These are phyloP conservation scores for Chelonus insularis DNA, from an alignment of 1,140 invertebrate genomes.

Conservation along the genomic window DNA sequence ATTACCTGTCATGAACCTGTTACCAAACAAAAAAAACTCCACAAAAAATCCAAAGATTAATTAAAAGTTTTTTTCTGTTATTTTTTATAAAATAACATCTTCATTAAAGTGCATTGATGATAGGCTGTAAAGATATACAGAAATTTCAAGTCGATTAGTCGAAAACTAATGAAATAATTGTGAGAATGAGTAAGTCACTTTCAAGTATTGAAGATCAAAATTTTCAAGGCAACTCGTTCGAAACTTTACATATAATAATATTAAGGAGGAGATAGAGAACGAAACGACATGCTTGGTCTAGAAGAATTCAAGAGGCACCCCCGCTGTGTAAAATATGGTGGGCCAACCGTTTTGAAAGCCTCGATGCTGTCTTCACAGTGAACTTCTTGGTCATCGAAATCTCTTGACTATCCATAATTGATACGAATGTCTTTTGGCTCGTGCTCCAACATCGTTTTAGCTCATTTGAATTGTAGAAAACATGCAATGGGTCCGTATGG, in stretches of 20 bases:
- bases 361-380: constrained; percentile 42
- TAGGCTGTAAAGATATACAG: no score
- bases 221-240: neutral
- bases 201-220: no score
- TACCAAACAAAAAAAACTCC: no score
- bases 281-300: constrained; percentile 33
- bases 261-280: constrained; percentile 25
- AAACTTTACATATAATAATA: no score
- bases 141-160: no score
- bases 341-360: constrained; percentile 45
- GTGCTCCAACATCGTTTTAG: constrained; percentile 44
- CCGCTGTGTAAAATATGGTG: constrained; percentile 53
- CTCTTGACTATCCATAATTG: constrained; percentile 54
- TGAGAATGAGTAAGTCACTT: no score
- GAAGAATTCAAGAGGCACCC: constrained; percentile 36
- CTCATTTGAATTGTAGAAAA: constrained; percentile 23
- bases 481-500: neutral
- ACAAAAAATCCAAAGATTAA: no score
- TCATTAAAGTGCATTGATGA: no score
- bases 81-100: no score
- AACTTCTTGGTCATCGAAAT: constrained; percentile 21
- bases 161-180: no score
- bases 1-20: no score
- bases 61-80: no score
- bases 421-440: constrained; percentile 58